These are phyloP conservation scores for Drosophila prostipennis DNA, from an alignment of 2,888 invertebrate species.

Conservation along the genomic window DNA sequence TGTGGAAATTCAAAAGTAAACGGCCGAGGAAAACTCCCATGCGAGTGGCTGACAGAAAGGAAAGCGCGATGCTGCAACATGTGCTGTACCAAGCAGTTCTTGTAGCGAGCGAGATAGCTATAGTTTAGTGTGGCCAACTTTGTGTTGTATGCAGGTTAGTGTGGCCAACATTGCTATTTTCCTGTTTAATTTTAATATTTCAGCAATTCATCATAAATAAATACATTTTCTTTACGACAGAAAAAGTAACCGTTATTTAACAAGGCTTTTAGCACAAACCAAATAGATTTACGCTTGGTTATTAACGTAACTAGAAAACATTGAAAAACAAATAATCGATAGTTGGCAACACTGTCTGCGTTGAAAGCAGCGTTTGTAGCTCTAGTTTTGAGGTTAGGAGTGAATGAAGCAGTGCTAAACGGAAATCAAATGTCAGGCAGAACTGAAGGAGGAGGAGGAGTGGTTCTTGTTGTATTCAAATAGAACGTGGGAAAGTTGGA, in stretches of 20 bases:
- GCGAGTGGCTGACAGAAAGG: conserved; percentile 17
- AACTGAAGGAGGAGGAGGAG: background rate
- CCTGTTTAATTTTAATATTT: no score
- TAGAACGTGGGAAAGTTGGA: conserved; percentile 1
- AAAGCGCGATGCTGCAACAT: conserved; percentile 11
- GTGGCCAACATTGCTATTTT: background rate
- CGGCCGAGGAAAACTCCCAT: conserved; percentile 3
- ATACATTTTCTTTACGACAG: no score
- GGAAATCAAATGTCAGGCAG: conserved; percentile 12
- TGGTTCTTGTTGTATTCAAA: conserved; percentile 15
- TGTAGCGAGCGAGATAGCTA: conserved; percentile 1
- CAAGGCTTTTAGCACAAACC: background rate
- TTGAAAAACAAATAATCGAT: background rate
- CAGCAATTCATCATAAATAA: no score
- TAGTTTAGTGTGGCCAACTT: conserved; percentile 5
- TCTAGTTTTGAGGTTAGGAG: conserved; percentile 5
- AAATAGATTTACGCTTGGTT: background rate
- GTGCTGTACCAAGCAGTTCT: conserved; percentile 8
- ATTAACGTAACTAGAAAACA: background rate
- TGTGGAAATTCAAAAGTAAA: conserved; percentile 4
- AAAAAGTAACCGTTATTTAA: no score
- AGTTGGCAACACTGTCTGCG: conserved; percentile 7
- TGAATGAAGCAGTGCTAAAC: conserved; percentile 16
- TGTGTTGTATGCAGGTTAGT: background rate
- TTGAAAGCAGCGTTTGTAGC: conserved; percentile 2